Evolutionary conservation across 1,140 invertebrate genomes (phyloP).

Genomic region (Leucophenga varia): DNA sequence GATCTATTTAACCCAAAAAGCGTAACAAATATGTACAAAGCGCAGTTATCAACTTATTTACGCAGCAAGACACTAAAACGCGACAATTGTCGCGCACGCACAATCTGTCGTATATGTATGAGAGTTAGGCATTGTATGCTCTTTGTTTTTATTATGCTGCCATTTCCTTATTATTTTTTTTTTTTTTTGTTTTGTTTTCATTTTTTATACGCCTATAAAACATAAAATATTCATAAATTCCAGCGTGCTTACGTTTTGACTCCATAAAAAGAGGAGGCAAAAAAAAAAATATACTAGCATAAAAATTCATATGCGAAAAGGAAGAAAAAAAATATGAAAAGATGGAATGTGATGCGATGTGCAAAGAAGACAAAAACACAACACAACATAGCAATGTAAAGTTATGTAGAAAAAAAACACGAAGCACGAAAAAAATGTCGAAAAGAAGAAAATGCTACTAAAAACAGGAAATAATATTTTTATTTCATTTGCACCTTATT

Average conservation of each 20-base stretch:
- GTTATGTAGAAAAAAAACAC: too few relatives aligned
- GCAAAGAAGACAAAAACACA: too few relatives aligned
- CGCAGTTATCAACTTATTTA: too few relatives aligned
- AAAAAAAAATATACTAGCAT: conserved; percentile 21
- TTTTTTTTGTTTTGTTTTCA: conserved; percentile 6
- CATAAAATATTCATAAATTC: conserved; percentile 53
- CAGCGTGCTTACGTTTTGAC: conserved; percentile 28
- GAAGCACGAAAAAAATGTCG: conserved; percentile 1
- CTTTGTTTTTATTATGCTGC: background rate
- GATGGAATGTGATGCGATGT: too few relatives aligned
- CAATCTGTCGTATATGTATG: conserved; percentile 47
- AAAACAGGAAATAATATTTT: conserved; percentile 40
- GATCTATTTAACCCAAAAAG: too few relatives aligned
- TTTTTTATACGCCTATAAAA: conserved; percentile 25
- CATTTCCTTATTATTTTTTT: background rate
- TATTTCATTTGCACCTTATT: conserved; percentile 56
- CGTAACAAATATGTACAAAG: too few relatives aligned
- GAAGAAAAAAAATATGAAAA: too few relatives aligned
- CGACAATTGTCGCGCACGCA: too few relatives aligned
- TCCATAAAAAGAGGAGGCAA: too few relatives aligned
- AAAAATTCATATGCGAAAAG: conserved; percentile 3
- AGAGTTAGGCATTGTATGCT: conserved; percentile 37
- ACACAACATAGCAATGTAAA: too few relatives aligned
- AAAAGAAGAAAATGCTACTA: background rate
- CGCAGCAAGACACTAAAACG: too few relatives aligned